Evolutionary conservation across 2,888 invertebrate genomes (phyloP).

Genomic region (Ormyrus labotus): DNA sequence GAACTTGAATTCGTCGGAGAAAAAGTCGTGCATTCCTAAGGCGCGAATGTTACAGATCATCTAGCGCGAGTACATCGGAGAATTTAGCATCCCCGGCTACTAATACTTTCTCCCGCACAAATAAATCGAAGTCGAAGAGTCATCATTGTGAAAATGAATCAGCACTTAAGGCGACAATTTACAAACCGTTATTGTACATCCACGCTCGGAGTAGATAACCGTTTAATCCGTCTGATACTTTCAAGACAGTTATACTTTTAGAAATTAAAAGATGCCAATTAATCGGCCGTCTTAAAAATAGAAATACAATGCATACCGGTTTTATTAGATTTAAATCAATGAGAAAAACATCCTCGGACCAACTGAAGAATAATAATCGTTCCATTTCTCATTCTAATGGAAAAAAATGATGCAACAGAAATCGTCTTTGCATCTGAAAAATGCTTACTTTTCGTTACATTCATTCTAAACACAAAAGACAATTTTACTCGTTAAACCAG

Average conservation of each 20-base stretch:
- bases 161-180: constrained; percentile 52
- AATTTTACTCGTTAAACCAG: no score
- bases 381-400: background rate
- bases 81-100: constrained; percentile 28
- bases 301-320: constrained; percentile 23
- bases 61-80: background rate
- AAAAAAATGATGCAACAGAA: no score
- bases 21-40: background rate
- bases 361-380: background rate
- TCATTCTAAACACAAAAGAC: no score
- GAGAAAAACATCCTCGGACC: background rate
- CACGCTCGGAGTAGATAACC: constrained; percentile 39
- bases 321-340: background rate
- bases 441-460: no score
- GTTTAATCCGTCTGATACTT: constrained; percentile 29
- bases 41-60: constrained; percentile 5
- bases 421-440: no score
- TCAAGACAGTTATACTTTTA: constrained; percentile 34
- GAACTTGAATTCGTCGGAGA: no score
- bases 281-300: constrained; percentile 5
- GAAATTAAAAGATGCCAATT: constrained; percentile 27
- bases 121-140: constrained; percentile 45
- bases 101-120: constrained; percentile 43
- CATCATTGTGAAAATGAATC: constrained; percentile 55
- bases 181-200: constrained; percentile 51